Percentiles rank a stretch among this genome's conserved stretches.
These are phyloP conservation scores for Melanotaenia trifasciata DNA, from an alignment of 2,797 vertebrate genomes.

Conservation along the genomic window DNA sequence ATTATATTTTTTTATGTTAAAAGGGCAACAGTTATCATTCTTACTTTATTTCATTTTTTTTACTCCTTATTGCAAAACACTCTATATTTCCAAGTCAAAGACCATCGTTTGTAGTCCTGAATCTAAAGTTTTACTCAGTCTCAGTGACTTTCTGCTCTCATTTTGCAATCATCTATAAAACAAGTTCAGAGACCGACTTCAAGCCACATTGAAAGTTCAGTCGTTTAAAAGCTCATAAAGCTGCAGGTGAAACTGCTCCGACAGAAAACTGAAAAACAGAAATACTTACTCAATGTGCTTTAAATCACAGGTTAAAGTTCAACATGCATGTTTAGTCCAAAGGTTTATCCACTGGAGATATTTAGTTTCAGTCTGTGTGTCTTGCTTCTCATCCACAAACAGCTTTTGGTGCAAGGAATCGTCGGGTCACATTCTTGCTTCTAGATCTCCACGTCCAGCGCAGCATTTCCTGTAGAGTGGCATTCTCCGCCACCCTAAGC, in stretches of 20 bases:
- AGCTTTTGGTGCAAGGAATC: background rate
- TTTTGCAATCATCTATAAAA: background rate
- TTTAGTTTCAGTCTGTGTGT: background rate
- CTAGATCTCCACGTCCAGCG: slow-evolving; percentile 8
- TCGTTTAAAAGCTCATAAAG: background rate
- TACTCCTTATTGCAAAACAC: background rate
- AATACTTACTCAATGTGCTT: slow-evolving; percentile 21
- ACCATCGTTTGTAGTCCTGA: background rate
- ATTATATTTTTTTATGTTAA: background rate
- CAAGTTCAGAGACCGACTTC: background rate
- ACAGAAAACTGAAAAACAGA: background rate
- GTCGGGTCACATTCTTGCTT: slow-evolving; percentile 33
- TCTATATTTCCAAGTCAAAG: background rate
- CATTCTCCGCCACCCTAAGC: slow-evolving; percentile 52
- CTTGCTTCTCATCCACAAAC: background rate
- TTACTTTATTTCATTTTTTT: background rate
- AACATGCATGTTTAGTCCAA: background rate
- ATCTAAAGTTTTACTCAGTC: background rate
- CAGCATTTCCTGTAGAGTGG: slow-evolving; percentile 59
- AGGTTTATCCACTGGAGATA: background rate
- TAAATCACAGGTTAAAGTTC: background rate
- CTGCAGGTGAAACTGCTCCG: background rate
- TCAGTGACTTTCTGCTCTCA: background rate
- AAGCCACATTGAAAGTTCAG: background rate
- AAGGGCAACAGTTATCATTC: background rate